These are phyloP conservation scores for Lycorma delicatula DNA, from an alignment of 1,140 invertebrate genomes.

Conservation along the genomic window DNA sequence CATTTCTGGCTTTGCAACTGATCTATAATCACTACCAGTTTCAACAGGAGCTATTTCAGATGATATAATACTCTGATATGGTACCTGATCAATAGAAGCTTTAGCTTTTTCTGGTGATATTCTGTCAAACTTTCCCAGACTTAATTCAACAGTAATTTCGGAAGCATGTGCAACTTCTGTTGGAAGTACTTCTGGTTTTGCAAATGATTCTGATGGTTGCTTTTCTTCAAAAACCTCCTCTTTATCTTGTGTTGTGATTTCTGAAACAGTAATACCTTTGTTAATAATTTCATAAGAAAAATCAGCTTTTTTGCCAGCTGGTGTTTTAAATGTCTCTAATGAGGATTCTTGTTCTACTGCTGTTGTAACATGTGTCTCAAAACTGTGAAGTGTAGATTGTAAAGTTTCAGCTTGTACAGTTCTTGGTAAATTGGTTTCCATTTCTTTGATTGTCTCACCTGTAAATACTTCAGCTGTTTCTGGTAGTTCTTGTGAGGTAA, in stretches of 20 bases:
- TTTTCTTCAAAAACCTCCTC: conserved; percentile 18
- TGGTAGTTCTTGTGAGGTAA: conserved; percentile 19
- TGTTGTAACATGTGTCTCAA: conserved; percentile 23
- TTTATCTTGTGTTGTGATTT: conserved; percentile 30
- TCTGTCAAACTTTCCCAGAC: conserved; percentile 13
- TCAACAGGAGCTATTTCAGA: conserved; percentile 25
- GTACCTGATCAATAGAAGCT: conserved; percentile 20
- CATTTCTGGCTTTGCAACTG: conserved; percentile 28
- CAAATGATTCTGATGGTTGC: conserved; percentile 20
- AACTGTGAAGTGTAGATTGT: conserved; percentile 22
- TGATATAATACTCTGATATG: conserved; percentile 22
- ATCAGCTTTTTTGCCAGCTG: conserved; percentile 25
- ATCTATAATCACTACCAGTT: conserved; percentile 30
- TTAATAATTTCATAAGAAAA: conserved; percentile 23
- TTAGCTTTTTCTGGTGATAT: conserved; percentile 12
- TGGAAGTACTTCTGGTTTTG: conserved; percentile 32
- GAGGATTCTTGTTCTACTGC: conserved; percentile 23
- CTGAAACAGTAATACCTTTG: conserved; percentile 29
- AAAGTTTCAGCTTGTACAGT: conserved; percentile 11
- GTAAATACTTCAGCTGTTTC: conserved; percentile 32
- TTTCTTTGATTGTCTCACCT: conserved; percentile 20
- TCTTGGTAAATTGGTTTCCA: conserved; percentile 13
- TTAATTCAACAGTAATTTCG: conserved; percentile 20
- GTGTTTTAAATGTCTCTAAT: conserved; percentile 22
- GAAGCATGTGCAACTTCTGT: conserved; percentile 30